Conservation (phyloP, 2,888 invertebrate genomes). For the Anodontia alba region DNA sequence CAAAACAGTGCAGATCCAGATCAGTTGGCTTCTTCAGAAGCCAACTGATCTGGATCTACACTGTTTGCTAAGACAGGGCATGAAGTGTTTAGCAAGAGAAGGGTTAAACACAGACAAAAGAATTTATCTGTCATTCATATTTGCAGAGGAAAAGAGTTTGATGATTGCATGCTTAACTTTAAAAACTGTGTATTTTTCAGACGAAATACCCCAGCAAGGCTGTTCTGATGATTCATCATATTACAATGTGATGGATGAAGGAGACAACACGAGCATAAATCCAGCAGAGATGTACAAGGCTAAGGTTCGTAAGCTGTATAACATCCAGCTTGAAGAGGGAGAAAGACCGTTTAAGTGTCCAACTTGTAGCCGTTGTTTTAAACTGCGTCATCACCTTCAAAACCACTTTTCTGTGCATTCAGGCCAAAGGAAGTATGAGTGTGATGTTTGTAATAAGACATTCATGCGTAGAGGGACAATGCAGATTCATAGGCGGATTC, state of each 20-base stretch:
- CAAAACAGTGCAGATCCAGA: too few species aligned
- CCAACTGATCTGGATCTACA: too few species aligned
- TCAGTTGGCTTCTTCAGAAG: too few species aligned
- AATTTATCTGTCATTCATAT: too few species aligned
- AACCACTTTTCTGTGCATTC: conserved; percentile 76
- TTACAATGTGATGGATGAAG: neutral
- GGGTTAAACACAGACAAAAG: too few species aligned
- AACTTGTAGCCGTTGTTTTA: conserved; percentile 26
- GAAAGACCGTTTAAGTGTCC: conserved; percentile 45
- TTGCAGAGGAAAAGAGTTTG: too few species aligned
- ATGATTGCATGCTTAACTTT: conserved; percentile 5
- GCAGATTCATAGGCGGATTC: conserved; percentile 87
- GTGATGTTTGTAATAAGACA: conserved; percentile 84
- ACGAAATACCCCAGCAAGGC: neutral
- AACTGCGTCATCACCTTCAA: neutral
- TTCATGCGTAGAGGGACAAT: conserved; percentile 84
- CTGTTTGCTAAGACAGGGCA: too few species aligned
- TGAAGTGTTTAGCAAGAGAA: too few species aligned
- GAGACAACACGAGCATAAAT: neutral
- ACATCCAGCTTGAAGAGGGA: conserved; percentile 10
- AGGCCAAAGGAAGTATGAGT: conserved; percentile 84
- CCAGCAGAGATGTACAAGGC: conserved; percentile 2
- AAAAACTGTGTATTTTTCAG: conserved; percentile 15
- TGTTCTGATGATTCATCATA: neutral
- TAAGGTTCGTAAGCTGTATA: neutral